Percentiles rank a stretch among this genome's conserved stretches.
These are phyloP conservation scores for Catharus minimus DNA, from an alignment of 2,113 vertebrate species.

Conservation along the genomic window DNA sequence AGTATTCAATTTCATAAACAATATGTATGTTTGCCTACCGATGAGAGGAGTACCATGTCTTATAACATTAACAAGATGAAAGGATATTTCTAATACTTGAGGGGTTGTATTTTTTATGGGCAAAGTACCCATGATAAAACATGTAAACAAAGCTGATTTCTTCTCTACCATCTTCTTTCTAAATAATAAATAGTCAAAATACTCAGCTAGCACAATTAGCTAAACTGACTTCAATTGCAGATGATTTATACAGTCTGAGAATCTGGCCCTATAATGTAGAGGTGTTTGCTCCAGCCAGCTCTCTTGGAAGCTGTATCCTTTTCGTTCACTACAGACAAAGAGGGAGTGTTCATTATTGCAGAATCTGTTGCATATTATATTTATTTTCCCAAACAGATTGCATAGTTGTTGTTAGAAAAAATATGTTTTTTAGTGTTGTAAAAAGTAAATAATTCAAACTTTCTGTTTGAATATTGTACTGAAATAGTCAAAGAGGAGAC, in stretches of 20 bases:
- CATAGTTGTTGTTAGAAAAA: not conserved
- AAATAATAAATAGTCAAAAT: not conserved
- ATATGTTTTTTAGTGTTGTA: not conserved
- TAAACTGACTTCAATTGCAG: not conserved
- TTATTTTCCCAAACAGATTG: not conserved
- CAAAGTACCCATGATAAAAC: not conserved
- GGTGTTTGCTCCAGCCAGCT: not conserved
- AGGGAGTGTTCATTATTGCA: not conserved
- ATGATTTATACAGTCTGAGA: not conserved
- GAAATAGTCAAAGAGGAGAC: not conserved
- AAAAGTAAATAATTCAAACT: not conserved
- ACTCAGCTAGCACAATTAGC: not conserved
- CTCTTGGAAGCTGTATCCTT: not conserved
- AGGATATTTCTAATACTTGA: not conserved
- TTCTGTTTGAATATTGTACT: not conserved
- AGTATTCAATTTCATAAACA: slow-evolving; percentile 1
- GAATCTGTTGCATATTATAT: not conserved
- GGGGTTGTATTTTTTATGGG: not conserved
- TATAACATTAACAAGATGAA: slow-evolving; percentile 1
- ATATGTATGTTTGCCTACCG: not conserved
- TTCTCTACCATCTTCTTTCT: not conserved
- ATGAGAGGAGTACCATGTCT: not conserved
- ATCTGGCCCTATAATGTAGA: not conserved
- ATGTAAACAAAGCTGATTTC: not conserved
- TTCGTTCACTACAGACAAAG: not conserved